Evolutionary conservation across 2,113 vertebrate genomes (phyloP).

Genomic region (Protobothrops flavoviridis): DNA sequence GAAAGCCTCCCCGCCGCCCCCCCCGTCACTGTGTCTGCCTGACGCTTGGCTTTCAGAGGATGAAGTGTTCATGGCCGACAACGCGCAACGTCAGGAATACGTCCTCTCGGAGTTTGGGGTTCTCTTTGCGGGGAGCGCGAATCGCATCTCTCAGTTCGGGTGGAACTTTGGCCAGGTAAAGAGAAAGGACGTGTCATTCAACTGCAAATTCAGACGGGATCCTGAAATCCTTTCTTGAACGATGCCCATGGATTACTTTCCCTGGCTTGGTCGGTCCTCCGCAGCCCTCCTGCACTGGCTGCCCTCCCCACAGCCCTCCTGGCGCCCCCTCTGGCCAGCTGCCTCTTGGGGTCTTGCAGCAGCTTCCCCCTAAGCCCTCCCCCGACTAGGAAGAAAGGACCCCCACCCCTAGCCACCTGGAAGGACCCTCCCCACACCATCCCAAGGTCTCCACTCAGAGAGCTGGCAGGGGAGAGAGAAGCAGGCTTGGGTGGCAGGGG

Average conservation of each 20-base stretch:
- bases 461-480: neutral
- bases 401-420: no score
- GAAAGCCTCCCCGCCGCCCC: neutral
- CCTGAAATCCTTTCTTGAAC: neutral
- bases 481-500: neutral
- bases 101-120: slow-evolving; percentile 81
- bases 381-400: neutral
- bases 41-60: slow-evolving; percentile 72
- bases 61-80: slow-evolving; percentile 73
- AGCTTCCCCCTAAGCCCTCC: neutral
- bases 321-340: neutral
- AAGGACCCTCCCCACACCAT: neutral
- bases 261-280: neutral
- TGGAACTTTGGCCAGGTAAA: slow-evolving; percentile 88
- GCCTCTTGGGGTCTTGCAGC: neutral
- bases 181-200: neutral
- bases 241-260: neutral
- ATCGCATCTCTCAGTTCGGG: slow-evolving; percentile 58
- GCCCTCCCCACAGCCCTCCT: neutral
- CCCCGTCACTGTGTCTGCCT: neutral
- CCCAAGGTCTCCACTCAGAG: neutral
- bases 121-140: slow-evolving; percentile 73
- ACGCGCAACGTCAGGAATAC: slow-evolving; percentile 77
- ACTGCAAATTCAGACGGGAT: neutral
- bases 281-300: neutral